Conservation (phyloP, 2,888 invertebrate species). For the Opisthograptis luteolata region DNA sequence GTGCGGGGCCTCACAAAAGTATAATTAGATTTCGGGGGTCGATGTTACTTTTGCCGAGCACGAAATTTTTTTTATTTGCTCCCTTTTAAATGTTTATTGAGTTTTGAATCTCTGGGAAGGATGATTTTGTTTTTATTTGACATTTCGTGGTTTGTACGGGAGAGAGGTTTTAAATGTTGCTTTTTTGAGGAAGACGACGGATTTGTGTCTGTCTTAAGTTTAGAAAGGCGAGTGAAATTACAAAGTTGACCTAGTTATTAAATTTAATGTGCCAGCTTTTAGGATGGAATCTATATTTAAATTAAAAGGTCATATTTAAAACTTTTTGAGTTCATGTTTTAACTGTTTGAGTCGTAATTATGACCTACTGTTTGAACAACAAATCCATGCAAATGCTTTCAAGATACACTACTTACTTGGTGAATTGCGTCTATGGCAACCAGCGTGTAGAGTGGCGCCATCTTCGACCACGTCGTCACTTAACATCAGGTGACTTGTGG, state of each 20-base stretch:
- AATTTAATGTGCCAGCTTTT: conserved; percentile 1
- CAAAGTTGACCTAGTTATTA: neutral
- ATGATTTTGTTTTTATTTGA: conserved; percentile 25
- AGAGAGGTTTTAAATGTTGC: neutral
- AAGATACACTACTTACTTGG: no score
- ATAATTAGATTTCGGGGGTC: conserved; percentile 54
- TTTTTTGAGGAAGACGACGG: no score
- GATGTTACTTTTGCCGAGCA: conserved; percentile 38
- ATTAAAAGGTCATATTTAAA: neutral
- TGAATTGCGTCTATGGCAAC: no score
- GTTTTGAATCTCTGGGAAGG: conserved; percentile 25
- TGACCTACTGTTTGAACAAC: no score
- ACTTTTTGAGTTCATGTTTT: no score
- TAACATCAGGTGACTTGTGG: no score
- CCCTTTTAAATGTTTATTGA: conserved; percentile 34
- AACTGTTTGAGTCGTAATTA: no score
- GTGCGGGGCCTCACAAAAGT: conserved; percentile 43
- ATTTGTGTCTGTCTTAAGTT: conserved; percentile 3
- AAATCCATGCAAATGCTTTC: no score
- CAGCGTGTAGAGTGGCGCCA: no score
- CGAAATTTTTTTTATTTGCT: conserved; percentile 37
- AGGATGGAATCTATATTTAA: neutral
- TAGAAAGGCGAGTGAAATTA: neutral
- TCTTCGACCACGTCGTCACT: no score
- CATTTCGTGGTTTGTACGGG: conserved; percentile 5